Percentiles rank a stretch among this genome's conserved stretches.
Conservation (phyloP, 1,140 invertebrate genomes). For the Papilio helenus region DNA sequence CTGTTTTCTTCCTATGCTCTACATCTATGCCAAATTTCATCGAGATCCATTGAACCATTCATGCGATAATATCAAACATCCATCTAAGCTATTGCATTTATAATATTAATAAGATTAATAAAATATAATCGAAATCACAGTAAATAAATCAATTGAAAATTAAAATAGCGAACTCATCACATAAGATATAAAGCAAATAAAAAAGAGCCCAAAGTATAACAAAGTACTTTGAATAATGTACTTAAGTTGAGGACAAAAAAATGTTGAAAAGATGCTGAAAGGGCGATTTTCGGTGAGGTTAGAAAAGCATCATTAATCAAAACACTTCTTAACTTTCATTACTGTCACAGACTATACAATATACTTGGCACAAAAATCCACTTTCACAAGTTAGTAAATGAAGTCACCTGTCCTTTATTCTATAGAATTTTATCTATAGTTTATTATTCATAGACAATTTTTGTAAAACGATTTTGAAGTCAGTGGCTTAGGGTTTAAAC, state of each 20-base stretch:
- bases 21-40: too few relatives aligned
- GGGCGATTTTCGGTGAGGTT: background rate
- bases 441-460: too few relatives aligned
- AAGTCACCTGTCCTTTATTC: constrained; percentile 12
- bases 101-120: too few relatives aligned
- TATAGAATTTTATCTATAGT: background rate
- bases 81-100: too few relatives aligned
- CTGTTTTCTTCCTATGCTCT: too few relatives aligned
- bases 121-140: background rate
- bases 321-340: constrained; percentile 12
- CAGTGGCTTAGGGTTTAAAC: too few relatives aligned
- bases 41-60: too few relatives aligned
- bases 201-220: background rate
- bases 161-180: too few relatives aligned
- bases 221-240: constrained; percentile 1
- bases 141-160: too few relatives aligned
- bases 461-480: too few relatives aligned
- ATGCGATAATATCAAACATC: too few relatives aligned
- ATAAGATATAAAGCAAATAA: background rate
- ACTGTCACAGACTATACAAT: background rate
- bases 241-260: constrained; percentile 14
- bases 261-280: constrained; percentile 16
- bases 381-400: background rate
- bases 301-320: background rate
- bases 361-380: background rate